Percentiles rank a stretch among this genome's conserved stretches.
Conservation (phyloP, 1,140 invertebrate genomes). For the Sarcophaga peregrina region DNA sequence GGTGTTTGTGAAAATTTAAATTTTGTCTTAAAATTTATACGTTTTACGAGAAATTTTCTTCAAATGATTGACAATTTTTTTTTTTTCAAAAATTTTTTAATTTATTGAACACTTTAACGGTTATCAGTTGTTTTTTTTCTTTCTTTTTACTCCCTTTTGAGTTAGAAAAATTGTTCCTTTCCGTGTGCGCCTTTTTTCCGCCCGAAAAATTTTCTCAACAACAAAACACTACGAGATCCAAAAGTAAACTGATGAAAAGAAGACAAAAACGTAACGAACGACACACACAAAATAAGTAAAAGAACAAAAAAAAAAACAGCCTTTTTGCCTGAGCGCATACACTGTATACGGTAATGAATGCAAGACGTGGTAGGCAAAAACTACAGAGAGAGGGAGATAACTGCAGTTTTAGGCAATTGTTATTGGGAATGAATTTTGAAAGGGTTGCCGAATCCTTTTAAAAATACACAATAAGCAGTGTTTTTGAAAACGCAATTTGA, state of each 20-base stretch:
- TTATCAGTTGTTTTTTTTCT: background rate
- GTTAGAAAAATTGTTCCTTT: background rate
- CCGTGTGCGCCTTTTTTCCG: slow-evolving; percentile 2
- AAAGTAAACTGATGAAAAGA: slow-evolving; percentile 7
- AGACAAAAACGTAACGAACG: too few species aligned
- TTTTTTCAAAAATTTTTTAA: background rate
- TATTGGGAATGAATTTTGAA: too few species aligned
- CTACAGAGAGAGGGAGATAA: too few species aligned
- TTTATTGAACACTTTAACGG: slow-evolving; percentile 8
- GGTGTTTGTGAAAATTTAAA: background rate
- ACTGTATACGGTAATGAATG: too few species aligned
- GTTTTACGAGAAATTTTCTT: background rate
- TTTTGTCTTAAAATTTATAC: background rate
- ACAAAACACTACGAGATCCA: slow-evolving; percentile 24
- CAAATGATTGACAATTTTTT: background rate
- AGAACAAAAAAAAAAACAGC: too few species aligned
- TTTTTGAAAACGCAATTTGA: too few species aligned
- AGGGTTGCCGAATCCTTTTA: too few species aligned
- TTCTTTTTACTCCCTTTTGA: background rate
- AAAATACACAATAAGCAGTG: too few species aligned
- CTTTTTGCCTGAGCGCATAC: too few species aligned
- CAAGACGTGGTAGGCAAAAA: too few species aligned
- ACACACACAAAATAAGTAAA: too few species aligned
- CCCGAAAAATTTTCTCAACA: background rate
- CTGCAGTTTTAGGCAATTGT: too few species aligned